These are phyloP conservation scores for Meloe dianella DNA, from an alignment of 2,888 invertebrate genomes.

Conservation along the genomic window DNA sequence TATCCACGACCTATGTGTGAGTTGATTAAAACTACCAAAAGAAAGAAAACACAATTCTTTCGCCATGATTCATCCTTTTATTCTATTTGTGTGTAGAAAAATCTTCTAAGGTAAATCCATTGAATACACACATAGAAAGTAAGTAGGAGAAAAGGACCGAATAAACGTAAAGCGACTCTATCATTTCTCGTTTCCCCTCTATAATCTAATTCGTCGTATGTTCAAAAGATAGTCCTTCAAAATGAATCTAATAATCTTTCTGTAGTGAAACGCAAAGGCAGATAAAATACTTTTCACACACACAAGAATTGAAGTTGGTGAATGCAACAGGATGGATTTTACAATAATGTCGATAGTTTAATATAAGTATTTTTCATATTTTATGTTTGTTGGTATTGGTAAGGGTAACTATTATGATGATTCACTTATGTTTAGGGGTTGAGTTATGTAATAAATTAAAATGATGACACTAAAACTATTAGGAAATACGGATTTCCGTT, in stretches of 20 bases:
- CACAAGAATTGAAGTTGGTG: constrained; percentile 20
- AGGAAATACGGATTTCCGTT: constrained; percentile 21
- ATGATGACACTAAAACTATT: not conserved
- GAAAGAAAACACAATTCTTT: constrained; percentile 18
- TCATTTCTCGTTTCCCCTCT: constrained; percentile 14
- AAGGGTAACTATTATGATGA: constrained; percentile 43
- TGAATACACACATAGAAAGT: constrained; percentile 21
- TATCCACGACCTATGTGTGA: not conserved
- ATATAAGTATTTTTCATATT: too few species aligned
- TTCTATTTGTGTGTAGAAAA: constrained; percentile 23
- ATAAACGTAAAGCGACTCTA: not conserved
- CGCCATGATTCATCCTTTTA: constrained; percentile 19
- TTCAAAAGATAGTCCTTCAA: constrained; percentile 33
- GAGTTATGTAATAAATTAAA: constrained; percentile 31
- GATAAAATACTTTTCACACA: constrained; percentile 25
- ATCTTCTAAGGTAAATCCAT: constrained; percentile 26
- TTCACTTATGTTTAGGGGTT: constrained; percentile 41
- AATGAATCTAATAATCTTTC: constrained; percentile 36
- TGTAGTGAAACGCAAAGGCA: constrained; percentile 20
- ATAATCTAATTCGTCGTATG: constrained; percentile 35
- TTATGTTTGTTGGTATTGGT: constrained; percentile 20
- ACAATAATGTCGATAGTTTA: not conserved
- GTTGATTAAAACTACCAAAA: constrained; percentile 28
- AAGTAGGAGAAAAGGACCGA: not conserved
- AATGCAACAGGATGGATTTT: constrained; percentile 9